These are phyloP conservation scores for Parapsyche elsis DNA, from an alignment of 1,140 invertebrate genomes.

Conservation along the genomic window DNA sequence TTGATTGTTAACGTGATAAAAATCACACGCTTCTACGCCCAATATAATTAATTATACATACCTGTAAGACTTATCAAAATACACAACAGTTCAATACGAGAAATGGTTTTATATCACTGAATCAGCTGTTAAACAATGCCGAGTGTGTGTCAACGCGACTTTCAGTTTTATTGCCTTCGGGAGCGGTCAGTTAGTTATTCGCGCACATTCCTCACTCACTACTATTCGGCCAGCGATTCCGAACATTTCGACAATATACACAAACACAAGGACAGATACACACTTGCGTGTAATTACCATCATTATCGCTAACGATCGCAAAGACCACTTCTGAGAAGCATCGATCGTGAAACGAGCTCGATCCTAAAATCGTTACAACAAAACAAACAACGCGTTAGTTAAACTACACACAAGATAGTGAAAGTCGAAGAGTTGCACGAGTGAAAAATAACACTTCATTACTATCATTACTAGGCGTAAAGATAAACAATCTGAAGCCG, in stretches of 20 bases:
- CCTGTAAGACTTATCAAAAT: too few species aligned
- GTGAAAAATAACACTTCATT: neutral
- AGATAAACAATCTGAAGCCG: conserved; percentile 4
- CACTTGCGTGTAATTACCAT: neutral
- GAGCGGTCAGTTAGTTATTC: conserved; percentile 16
- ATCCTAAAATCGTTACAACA: neutral
- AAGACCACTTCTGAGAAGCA: neutral
- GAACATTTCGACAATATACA: neutral
- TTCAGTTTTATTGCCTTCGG: conserved; percentile 38
- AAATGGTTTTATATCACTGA: neutral
- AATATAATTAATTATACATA: too few species aligned
- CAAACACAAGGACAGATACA: neutral
- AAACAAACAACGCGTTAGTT: neutral
- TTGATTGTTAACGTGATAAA: too few species aligned
- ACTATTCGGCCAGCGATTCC: neutral
- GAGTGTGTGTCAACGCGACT: conserved; percentile 27
- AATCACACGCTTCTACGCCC: too few species aligned
- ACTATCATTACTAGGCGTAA: conserved; percentile 7
- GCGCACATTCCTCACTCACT: conserved; percentile 9
- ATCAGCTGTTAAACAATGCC: neutral
- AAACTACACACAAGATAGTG: neutral
- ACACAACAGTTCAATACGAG: neutral
- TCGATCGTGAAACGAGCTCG: neutral
- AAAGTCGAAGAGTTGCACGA: neutral
- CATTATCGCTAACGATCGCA: neutral